Evolutionary conservation across 2,113 vertebrate genomes (phyloP), one percentile per base, ranked within the genome.

Genomic region (Indicator maculatus): DNA sequence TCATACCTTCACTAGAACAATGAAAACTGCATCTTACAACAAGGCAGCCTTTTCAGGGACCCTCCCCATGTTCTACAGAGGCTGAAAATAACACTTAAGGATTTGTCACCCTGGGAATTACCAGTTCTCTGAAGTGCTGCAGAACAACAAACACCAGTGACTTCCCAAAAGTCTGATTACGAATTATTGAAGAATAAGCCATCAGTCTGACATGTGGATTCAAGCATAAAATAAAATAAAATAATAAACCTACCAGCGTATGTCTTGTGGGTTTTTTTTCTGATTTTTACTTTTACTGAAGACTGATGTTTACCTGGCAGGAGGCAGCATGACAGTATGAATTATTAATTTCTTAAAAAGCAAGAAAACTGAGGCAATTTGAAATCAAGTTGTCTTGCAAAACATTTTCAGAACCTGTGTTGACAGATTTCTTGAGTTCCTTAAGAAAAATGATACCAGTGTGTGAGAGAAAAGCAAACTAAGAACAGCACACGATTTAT

Each of bases 401-500:
- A 81, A 83, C 31, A 23, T 26, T 67, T 74, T 76, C 31, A 59
- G 45, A 92, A 66, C 9, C 8, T 10, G 26, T 23, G 8, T 3
- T 70, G 39, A 58, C 20, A 78, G 44, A 83, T 52, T 67, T 66
- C n/a, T 93, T 53, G 45, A 61, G 24, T 55, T 80, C 28, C 7
- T 0, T 30, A 83, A 27, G 44, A 44, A 67, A 88, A 73, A 63
- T 1, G 14, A 30, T 69, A 85, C 55, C 8, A 6, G 17, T 56
- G 8, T 21, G 21, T 14, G 13, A 83, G 8, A 12, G 21, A 77
- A 61, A 65, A 33, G 23, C 39, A 86, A 81, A 82, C 30, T 16
- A 72, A 78, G n/a, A 90, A 38, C 6, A 72, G 12, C 4, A 69
- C 0, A 2, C 0, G 0, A 39, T 52, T 72, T 47, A 24, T 14